phyloP scores from a whole-genome alignment of 1,140 invertebrate species.

The Lutraria rhynchaena region DNA sequence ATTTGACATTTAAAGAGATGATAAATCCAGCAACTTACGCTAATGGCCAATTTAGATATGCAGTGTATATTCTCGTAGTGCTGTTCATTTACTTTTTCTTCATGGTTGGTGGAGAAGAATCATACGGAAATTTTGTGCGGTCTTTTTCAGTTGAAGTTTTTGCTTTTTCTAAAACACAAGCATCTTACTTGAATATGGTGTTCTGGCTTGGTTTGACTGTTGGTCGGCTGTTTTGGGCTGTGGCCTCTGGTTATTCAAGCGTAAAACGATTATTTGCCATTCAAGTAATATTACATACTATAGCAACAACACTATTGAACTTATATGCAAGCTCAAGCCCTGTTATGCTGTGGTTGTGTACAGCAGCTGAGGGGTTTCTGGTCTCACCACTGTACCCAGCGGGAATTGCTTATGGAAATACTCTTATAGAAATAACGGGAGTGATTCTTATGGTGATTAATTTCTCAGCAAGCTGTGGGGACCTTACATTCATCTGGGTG shows the following conservation, averaged over 20 bases:
- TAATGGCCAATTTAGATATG: constrained; percentile 35
- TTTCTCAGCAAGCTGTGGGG: constrained; percentile 31
- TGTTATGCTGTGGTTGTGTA: constrained; percentile 13
- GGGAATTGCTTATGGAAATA: constrained; percentile 37
- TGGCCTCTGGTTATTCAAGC: constrained; percentile 9
- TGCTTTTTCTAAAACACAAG: constrained; percentile 28
- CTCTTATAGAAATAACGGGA: constrained; percentile 33
- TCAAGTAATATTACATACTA: constrained; percentile 20
- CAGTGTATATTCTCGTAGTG: background rate
- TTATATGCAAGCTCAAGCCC: constrained; percentile 2
- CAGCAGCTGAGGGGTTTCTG: constrained; percentile 15
- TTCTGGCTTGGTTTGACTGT: constrained; percentile 38
- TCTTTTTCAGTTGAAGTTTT: constrained; percentile 36
- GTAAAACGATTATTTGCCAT: constrained; percentile 8
- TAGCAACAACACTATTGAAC: constrained; percentile 12
- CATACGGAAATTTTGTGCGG: constrained; percentile 36
- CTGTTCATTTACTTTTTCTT: constrained; percentile 30
- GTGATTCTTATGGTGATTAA: constrained; percentile 26
- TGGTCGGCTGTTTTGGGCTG: constrained; percentile 12
- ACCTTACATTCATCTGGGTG: constrained; percentile 42
- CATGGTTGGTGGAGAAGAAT: constrained; percentile 20
- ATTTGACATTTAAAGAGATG: constrained; percentile 35
- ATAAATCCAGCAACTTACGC: constrained; percentile 41
- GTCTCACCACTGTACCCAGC: constrained; percentile 6
- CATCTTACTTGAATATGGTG: constrained; percentile 34